Conservation (phyloP, 2,797 vertebrate species). For the Emys orbicularis region DNA sequence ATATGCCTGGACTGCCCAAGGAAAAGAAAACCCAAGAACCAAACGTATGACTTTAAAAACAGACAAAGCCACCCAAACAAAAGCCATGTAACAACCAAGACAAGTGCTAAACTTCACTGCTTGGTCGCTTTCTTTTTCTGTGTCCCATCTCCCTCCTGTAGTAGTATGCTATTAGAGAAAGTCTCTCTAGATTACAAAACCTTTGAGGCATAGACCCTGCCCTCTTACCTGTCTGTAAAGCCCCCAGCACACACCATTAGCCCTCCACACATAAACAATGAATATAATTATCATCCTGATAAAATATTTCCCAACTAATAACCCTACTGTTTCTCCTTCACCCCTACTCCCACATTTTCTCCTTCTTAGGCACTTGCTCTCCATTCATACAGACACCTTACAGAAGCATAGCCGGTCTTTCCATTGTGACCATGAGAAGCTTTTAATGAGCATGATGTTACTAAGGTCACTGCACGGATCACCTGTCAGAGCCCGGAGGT, state of each 20-base stretch:
- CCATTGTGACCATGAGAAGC: neutral
- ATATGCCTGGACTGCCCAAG: neutral
- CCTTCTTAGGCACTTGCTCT: neutral
- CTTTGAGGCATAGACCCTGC: neutral
- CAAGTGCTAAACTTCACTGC: neutral
- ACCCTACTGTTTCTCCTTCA: neutral
- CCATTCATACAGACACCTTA: neutral
- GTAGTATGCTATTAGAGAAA: neutral
- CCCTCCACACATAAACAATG: neutral
- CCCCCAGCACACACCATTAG: neutral
- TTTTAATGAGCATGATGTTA: neutral
- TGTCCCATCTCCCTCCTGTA: neutral
- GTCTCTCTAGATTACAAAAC: neutral
- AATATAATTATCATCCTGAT: neutral
- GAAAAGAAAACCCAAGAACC: neutral
- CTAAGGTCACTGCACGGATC: neutral
- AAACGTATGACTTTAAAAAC: neutral
- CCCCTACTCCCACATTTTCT: neutral
- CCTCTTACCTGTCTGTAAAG: neutral
- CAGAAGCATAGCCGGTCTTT: neutral
- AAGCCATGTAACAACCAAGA: neutral
- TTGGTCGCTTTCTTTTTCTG: neutral
- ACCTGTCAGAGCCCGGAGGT: neutral
- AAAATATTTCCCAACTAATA: neutral
- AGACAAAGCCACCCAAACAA: neutral